phyloP scores from a whole-genome alignment of 2,797 vertebrate genomes.

The Microctenopoma stevenorrisi region DNA sequence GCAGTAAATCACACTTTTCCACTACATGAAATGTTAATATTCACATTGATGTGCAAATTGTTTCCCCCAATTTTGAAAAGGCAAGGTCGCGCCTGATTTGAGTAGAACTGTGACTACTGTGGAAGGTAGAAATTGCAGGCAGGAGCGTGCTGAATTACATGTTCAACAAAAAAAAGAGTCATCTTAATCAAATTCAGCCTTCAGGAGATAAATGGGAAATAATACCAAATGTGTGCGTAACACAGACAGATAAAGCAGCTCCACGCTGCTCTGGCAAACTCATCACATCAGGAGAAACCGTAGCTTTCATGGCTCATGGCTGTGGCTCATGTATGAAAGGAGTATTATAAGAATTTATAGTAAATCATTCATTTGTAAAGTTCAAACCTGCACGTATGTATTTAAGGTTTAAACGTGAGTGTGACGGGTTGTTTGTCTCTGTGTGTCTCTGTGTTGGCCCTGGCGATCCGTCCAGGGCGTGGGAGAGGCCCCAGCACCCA shows the following conservation, averaged over 20 bases:
- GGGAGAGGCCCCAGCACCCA: too few relatives aligned
- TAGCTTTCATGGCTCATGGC: neutral
- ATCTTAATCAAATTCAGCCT: conserved; percentile 27
- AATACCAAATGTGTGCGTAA: neutral
- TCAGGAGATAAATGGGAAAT: conserved; percentile 29
- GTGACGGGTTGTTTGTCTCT: too few relatives aligned
- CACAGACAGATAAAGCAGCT: conserved; percentile 1
- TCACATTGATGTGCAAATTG: conserved; percentile 31
- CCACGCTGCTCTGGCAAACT: neutral
- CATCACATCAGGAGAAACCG: conserved; percentile 12
- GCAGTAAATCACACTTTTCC: neutral
- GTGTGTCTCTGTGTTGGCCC: too few relatives aligned
- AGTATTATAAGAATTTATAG: too few relatives aligned
- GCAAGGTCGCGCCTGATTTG: neutral
- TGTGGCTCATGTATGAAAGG: too few relatives aligned
- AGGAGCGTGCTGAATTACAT: conserved; percentile 7
- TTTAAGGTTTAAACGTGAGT: too few relatives aligned
- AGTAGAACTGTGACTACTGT: neutral
- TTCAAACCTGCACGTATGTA: too few relatives aligned
- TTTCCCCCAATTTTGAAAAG: neutral
- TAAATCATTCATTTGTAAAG: too few relatives aligned
- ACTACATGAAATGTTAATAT: neutral
- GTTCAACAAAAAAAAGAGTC: conserved; percentile 2
- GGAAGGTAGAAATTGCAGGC: neutral
- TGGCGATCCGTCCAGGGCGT: too few relatives aligned